Evolutionary conservation across 2,888 invertebrate genomes (phyloP).

Genomic region (Carterocephalus palaemon): DNA sequence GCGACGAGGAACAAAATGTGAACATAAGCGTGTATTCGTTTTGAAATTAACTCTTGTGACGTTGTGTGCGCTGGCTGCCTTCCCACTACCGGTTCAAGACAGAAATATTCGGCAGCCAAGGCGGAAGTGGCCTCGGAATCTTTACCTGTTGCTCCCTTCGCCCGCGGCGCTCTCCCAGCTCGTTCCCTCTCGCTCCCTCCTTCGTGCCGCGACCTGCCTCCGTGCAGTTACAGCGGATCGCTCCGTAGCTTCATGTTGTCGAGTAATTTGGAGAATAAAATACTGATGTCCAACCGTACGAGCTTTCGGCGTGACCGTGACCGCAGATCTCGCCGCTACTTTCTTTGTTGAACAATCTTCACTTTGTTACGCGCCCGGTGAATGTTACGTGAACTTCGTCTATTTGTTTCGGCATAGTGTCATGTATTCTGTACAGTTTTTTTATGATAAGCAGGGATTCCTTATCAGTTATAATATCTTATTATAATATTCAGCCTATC

Average conservation of each 20-base stretch:
- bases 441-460: too few relatives aligned
- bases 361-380: slow-evolving; percentile 30
- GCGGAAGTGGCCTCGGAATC: slow-evolving; percentile 80
- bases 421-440: slow-evolving; percentile 26
- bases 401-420: slow-evolving; percentile 27
- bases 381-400: slow-evolving; percentile 11
- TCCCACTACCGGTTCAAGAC: slow-evolving; percentile 79
- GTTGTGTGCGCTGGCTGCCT: slow-evolving; percentile 66
- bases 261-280: slow-evolving; percentile 72
- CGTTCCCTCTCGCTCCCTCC: slow-evolving; percentile 55
- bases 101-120: slow-evolving; percentile 80
- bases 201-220: slow-evolving; percentile 40
- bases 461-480: too few relatives aligned
- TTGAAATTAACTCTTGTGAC: slow-evolving; percentile 38
- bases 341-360: slow-evolving; percentile 58
- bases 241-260: slow-evolving; percentile 43
- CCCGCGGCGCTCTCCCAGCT: slow-evolving; percentile 61
- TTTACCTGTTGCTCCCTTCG: slow-evolving; percentile 79
- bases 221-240: slow-evolving; percentile 48
- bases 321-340: slow-evolving; percentile 63
- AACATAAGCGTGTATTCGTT: slow-evolving; percentile 25
- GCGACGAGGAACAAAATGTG: slow-evolving; percentile 13
- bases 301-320: slow-evolving; percentile 59
- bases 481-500: too few relatives aligned
- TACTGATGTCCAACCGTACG: slow-evolving; percentile 63